Evolutionary conservation across 2,797 vertebrate genomes (phyloP).

Genomic region (Catamblyrhynchus diadema): DNA sequence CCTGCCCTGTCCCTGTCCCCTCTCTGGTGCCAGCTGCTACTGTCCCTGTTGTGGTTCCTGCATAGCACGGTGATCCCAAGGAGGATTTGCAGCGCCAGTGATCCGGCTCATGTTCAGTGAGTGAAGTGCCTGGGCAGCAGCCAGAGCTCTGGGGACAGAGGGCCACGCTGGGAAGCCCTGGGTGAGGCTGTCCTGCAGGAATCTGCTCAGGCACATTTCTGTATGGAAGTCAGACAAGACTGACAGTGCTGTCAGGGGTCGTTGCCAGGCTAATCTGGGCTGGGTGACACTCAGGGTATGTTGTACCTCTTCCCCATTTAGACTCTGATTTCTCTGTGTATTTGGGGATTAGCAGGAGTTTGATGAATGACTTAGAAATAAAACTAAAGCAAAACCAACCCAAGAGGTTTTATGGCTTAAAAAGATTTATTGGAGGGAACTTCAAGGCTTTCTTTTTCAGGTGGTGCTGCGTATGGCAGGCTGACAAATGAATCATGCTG

Average conservation of each 20-base stretch:
- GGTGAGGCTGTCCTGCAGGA: background rate
- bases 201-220: accelerated
- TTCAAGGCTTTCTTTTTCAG: background rate
- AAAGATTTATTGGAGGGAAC: background rate
- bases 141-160: background rate
- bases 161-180: accelerated
- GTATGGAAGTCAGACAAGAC: background rate
- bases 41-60: background rate
- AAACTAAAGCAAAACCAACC: background rate
- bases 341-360: slow-evolving; percentile 9
- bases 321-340: background rate
- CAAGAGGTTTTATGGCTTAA: background rate
- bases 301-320: background rate
- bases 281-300: background rate
- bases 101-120: background rate
- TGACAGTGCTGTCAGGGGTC: background rate
- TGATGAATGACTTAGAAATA: background rate
- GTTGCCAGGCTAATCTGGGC: background rate
- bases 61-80: background rate
- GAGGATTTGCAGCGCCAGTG: background rate
- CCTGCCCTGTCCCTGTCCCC: accelerated
- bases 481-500: slow-evolving; percentile 12
- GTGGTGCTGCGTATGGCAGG: background rate
- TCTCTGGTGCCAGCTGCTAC: background rate
- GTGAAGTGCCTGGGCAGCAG: background rate